These are phyloP conservation scores for Lutjanus campechanus DNA, from an alignment of 2,797 vertebrate genomes.

Conservation along the genomic window DNA sequence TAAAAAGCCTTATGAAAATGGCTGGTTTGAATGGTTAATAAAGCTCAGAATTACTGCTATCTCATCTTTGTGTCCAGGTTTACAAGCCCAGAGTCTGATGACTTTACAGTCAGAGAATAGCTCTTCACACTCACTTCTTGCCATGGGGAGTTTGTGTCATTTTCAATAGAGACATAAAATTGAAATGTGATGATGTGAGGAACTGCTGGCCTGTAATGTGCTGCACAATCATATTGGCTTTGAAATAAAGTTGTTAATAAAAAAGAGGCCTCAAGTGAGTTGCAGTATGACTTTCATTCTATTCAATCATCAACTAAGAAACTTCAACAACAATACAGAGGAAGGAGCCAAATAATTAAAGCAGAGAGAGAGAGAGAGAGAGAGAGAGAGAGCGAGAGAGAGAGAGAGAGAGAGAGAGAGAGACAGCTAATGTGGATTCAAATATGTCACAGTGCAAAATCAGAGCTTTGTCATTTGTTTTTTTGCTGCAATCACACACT, in stretches of 20 bases:
- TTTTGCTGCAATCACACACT: slow-evolving; percentile 17
- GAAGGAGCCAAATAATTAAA: slow-evolving; percentile 24
- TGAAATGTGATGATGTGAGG: slow-evolving; percentile 33
- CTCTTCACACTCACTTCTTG: neutral
- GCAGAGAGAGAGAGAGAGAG: neutral
- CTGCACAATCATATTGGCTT: slow-evolving; percentile 15
- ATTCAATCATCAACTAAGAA: slow-evolving; percentile 1
- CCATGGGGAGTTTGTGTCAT: slow-evolving; percentile 1
- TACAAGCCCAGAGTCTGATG: slow-evolving; percentile 1
- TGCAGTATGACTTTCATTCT: slow-evolving; percentile 14
- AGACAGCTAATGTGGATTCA: slow-evolving; percentile 12
- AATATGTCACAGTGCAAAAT: slow-evolving; percentile 15
- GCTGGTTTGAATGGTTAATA: neutral
- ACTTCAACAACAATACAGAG: slow-evolving; percentile 2
- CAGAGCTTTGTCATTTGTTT: slow-evolving; percentile 3
- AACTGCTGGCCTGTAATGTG: slow-evolving; percentile 6
- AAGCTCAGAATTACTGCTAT: neutral
- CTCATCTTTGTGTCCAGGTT: slow-evolving; percentile 2
- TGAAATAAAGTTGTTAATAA: slow-evolving; percentile 44
- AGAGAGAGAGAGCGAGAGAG: slow-evolving; percentile 9
- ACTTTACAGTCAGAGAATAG: slow-evolving; percentile 9
- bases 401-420: slow-evolving; percentile 18
- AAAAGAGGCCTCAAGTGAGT: slow-evolving; percentile 10
- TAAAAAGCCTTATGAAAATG: neutral
- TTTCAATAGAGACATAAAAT: slow-evolving; percentile 34